Percentiles rank a stretch among this genome's conserved stretches.
Evolutionary conservation across 2,113 vertebrate species (phyloP).

Genomic region (Pyxicephalus adspersus): DNA sequence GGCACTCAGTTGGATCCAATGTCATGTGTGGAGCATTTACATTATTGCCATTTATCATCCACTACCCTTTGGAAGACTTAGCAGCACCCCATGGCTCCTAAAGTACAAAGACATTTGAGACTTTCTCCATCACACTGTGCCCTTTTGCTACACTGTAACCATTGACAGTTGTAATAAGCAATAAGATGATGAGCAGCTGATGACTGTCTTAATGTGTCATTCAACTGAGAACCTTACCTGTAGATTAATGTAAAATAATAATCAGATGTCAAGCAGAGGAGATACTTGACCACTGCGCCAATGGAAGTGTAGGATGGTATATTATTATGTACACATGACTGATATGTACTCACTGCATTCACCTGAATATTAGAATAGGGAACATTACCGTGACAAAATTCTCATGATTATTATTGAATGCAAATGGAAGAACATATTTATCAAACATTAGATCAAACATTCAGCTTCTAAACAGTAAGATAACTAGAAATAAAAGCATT

Average conservation of each 20-base stretch:
- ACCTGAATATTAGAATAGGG: neutral
- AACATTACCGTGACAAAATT: too few species aligned
- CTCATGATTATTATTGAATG: too few species aligned
- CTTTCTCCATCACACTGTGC: conserved; percentile 40
- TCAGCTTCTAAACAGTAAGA: too few species aligned
- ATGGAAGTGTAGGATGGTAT: neutral
- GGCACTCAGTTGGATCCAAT: neutral
- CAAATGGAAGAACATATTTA: too few species aligned
- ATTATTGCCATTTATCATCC: conserved; percentile 42
- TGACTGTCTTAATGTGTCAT: conserved; percentile 12
- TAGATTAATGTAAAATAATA: conserved; percentile 12
- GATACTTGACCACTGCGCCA: conserved; percentile 3
- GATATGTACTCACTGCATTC: neutral
- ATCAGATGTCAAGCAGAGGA: neutral
- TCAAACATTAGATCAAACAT: too few species aligned
- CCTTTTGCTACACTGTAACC: conserved; percentile 35
- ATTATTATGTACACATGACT: neutral
- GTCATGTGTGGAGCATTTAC: neutral
- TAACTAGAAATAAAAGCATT: too few species aligned
- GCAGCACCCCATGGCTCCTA: conserved; percentile 18
- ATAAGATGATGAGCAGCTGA: conserved; percentile 12
- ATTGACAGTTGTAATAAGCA: conserved; percentile 43
- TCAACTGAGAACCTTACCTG: neutral
- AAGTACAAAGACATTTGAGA: conserved; percentile 1
- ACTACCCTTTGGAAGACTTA: conserved; percentile 21